Conservation (phyloP, 2,888 invertebrate genomes). For the Xestobium rufovillosum region DNA sequence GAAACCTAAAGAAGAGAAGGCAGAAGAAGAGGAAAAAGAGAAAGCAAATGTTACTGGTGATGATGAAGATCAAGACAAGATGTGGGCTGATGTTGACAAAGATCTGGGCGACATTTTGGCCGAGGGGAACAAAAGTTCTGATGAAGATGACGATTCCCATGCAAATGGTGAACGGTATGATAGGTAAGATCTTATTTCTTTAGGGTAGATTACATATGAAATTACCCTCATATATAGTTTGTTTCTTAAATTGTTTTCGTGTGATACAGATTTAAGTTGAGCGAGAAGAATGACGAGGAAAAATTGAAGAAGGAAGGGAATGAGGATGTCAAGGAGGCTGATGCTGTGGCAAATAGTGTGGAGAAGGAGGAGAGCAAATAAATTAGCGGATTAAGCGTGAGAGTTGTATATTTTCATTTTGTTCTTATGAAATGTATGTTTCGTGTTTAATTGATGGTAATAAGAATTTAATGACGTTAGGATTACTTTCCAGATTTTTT, state of each 20-base stretch:
- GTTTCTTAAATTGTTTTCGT: slow-evolving; percentile 3
- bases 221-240: neutral
- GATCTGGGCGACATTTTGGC: slow-evolving; percentile 69
- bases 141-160: slow-evolving; percentile 57
- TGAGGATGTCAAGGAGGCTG: slow-evolving; percentile 28
- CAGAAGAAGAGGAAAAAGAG: slow-evolving; percentile 27
- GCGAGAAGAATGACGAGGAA: slow-evolving; percentile 37
- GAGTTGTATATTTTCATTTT: too few species aligned
- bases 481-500: too few species aligned
- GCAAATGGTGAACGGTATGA: slow-evolving; percentile 48
- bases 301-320: slow-evolving; percentile 37
- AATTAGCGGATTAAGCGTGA: too few species aligned
- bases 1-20: slow-evolving; percentile 14
- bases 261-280: slow-evolving; percentile 35
- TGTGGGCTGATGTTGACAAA: slow-evolving; percentile 78
- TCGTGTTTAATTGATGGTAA: too few species aligned
- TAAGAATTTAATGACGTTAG: too few species aligned
- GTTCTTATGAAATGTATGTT: too few species aligned
- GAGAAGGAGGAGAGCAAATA: slow-evolving; percentile 17
- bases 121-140: slow-evolving; percentile 51
- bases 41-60: slow-evolving; percentile 32
- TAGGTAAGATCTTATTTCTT: slow-evolving; percentile 29
- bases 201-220: slow-evolving; percentile 2
- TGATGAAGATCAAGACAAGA: slow-evolving; percentile 54
- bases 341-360: slow-evolving; percentile 17